A percentile compares a stretch with the other conserved stretches of the same genome.
Conservation (phyloP, 2,888 invertebrate genomes). For the Zaprionus obscuricornis region DNA sequence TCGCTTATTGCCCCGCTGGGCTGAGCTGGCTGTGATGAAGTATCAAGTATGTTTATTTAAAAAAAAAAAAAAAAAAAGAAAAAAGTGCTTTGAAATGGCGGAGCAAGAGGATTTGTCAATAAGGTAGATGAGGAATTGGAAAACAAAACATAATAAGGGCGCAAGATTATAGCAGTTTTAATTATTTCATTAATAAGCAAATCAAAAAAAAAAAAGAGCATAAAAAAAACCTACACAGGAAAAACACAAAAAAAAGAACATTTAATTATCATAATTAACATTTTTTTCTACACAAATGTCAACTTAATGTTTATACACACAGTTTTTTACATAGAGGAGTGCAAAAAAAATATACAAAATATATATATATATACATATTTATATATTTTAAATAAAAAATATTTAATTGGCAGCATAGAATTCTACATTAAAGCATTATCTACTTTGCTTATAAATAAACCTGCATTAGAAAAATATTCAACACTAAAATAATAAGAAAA, state of each 20-base stretch:
- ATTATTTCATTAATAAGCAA: background rate
- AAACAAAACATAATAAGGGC: conserved; percentile 15
- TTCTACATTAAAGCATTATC: conserved; percentile 19
- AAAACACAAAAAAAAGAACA: conserved; percentile 3
- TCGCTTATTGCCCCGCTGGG: conserved; percentile 35
- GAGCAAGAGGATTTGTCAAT: conserved; percentile 76
- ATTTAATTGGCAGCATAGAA: conserved; percentile 36
- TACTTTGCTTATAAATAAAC: conserved; percentile 39
- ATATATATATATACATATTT: conserved; percentile 17
- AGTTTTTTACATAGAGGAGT: no score
- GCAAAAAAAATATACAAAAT: conserved; percentile 4
- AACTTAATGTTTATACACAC: no score
- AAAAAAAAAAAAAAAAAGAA: conserved; percentile 30
- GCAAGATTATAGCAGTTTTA: conserved; percentile 18
- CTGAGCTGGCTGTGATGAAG: conserved; percentile 73
- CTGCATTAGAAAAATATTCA: conserved; percentile 48
- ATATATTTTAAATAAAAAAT: conserved; percentile 21
- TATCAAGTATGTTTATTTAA: conserved; percentile 29
- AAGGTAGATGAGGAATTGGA: conserved; percentile 53
- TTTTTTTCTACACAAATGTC: no score
- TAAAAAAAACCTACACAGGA: background rate
- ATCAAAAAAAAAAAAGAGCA: conserved; percentile 11
- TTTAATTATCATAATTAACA: no score
- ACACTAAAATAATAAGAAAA: conserved; percentile 15
- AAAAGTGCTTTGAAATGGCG: conserved; percentile 37